A percentile compares a stretch with the other conserved stretches of the same genome.
Evolutionary conservation across 2,797 vertebrate genomes (phyloP).

Genomic region (Pelodytes ibericus): DNA sequence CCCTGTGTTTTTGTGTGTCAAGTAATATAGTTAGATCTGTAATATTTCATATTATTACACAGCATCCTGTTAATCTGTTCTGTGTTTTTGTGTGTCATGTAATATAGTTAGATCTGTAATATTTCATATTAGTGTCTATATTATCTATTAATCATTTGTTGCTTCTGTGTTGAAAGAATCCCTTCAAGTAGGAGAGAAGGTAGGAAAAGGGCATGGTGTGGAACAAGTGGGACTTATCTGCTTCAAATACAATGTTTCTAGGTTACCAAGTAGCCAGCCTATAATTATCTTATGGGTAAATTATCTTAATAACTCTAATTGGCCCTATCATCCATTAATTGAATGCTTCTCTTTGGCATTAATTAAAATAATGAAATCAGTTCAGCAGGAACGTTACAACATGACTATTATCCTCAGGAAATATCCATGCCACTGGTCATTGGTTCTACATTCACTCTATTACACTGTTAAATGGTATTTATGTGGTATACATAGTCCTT

Average conservation of each 20-base stretch:
- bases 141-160: no score
- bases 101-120: no score
- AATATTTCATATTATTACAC: no score
- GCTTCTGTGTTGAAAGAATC: no score
- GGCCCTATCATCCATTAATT: constrained; percentile 24
- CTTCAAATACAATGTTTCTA: constrained; percentile 12
- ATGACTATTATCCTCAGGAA: not conserved
- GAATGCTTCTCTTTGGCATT: constrained; percentile 18
- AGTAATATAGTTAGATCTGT: no score
- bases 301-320: constrained; percentile 23
- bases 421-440: not conserved
- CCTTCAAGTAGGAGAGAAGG: not conserved
- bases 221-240: not conserved
- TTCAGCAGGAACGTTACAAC: not conserved
- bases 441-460: no score
- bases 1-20: no score
- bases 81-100: no score
- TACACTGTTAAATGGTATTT: no score
- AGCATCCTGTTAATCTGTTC: no score
- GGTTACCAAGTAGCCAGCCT: constrained; percentile 2
- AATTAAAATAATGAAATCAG: constrained; percentile 42
- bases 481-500: no score
- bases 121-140: no score
- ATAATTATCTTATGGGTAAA: constrained; percentile 24
- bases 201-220: not conserved